These are phyloP conservation scores for Spodoptera picta DNA, from an alignment of 2,888 invertebrate species.

Conservation along the genomic window DNA sequence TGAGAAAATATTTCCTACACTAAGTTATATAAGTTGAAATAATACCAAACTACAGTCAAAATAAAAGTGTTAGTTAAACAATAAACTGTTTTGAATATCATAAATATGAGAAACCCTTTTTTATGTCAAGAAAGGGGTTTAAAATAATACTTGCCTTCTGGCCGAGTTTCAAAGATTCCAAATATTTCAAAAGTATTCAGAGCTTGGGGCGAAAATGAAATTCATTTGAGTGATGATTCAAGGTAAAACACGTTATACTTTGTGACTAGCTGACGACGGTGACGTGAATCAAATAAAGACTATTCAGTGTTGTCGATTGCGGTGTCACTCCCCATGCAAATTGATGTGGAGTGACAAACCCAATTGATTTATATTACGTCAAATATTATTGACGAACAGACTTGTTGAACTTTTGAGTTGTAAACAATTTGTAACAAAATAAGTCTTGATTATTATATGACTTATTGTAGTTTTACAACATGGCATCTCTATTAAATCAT, in stretches of 20 bases:
- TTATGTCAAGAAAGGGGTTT: background rate
- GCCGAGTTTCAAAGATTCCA: conserved; percentile 28
- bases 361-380: conserved; percentile 24
- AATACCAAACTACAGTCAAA: background rate
- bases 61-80: background rate
- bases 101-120: background rate
- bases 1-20: too few relatives aligned
- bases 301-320: conserved; percentile 44
- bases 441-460: conserved; percentile 12
- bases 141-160: conserved; percentile 15
- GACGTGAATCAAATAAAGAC: conserved; percentile 56
- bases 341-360: conserved; percentile 41
- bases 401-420: conserved; percentile 23
- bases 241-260: conserved; percentile 55
- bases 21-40: too few relatives aligned
- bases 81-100: background rate
- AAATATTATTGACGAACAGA: conserved; percentile 27
- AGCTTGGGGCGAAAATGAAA: conserved; percentile 61
- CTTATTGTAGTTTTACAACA: conserved; percentile 14
- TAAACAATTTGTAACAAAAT: conserved; percentile 25
- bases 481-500: conserved; percentile 2
- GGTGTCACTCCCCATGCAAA: conserved; percentile 32
- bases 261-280: conserved; percentile 30
- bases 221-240: conserved; percentile 62
- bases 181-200: conserved; percentile 45